Conservation (phyloP, 2,797 vertebrate genomes). For the Falco naumanni region DNA sequence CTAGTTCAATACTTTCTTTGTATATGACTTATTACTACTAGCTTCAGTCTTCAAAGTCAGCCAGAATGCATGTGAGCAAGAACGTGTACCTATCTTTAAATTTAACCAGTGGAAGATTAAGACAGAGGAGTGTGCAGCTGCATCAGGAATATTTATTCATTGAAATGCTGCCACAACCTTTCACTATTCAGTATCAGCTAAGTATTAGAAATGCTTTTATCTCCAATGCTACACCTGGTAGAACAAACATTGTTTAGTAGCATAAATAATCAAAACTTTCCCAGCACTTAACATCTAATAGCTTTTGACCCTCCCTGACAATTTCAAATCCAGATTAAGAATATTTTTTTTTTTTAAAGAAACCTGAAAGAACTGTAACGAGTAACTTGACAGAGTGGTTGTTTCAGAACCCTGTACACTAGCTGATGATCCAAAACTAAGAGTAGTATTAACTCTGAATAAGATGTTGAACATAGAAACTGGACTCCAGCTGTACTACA, state of each 20-base stretch:
- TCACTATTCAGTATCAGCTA: background rate
- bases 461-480: background rate
- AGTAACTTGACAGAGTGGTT: background rate
- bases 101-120: background rate
- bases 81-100: background rate
- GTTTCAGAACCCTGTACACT: background rate
- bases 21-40: background rate
- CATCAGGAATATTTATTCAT: background rate
- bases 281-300: background rate
- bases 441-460: background rate
- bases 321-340: background rate
- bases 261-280: background rate
- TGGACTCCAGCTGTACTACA: background rate
- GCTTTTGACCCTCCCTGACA: background rate
- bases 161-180: constrained; percentile 16
- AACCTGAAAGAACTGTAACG: background rate
- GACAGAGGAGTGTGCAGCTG: background rate
- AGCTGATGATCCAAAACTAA: background rate
- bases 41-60: background rate
- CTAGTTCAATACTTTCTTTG: background rate
- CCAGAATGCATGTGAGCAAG: background rate
- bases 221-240: background rate
- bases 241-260: background rate
- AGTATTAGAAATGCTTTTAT: constrained; percentile 9
- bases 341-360: background rate